A percentile compares a stretch with the other conserved stretches of the same genome.
These are phyloP conservation scores for Lycophotia porphyrea DNA, from an alignment of 2,888 invertebrate genomes.

Conservation along the genomic window DNA sequence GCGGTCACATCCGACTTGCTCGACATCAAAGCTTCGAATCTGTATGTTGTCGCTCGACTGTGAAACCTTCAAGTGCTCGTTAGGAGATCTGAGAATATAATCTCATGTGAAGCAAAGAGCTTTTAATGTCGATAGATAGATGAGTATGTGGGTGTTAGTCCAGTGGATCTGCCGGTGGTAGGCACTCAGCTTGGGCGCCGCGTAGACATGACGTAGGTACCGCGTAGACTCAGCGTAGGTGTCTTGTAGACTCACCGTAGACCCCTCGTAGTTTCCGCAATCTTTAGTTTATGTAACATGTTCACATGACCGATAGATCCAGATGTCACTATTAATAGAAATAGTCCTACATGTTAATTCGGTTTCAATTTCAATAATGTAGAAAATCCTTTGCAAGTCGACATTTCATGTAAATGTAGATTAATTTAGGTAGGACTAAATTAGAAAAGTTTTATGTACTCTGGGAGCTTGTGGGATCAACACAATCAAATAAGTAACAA, in stretches of 20 bases:
- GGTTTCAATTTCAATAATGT: constrained; percentile 18
- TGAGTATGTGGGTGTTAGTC: neutral
- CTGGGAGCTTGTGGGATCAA: constrained; percentile 7
- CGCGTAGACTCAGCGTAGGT: neutral
- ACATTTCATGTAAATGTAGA: neutral
- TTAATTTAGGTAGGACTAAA: neutral
- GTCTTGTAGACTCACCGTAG: neutral
- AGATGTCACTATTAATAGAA: neutral
- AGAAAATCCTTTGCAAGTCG: constrained; percentile 12
- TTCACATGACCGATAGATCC: neutral
- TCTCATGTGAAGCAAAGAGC: constrained; percentile 8
- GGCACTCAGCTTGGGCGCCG: neutral
- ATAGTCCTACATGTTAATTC: neutral
- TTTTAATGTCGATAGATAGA: neutral
- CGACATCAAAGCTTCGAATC: constrained; percentile 35
- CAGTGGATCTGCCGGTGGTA: neutral
- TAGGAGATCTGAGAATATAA: constrained; percentile 1
- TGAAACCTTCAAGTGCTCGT: constrained; percentile 19
- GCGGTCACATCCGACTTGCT: constrained; percentile 16
- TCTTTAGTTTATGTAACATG: neutral
- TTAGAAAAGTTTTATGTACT: constrained; percentile 16
- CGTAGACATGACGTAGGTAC: neutral
- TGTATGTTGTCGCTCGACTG: constrained; percentile 40
- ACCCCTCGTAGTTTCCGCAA: neutral
- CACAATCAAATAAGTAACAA: constrained; percentile 5